Conservation (phyloP, 1,140 invertebrate species). For the Drosophila erecta region DNA sequence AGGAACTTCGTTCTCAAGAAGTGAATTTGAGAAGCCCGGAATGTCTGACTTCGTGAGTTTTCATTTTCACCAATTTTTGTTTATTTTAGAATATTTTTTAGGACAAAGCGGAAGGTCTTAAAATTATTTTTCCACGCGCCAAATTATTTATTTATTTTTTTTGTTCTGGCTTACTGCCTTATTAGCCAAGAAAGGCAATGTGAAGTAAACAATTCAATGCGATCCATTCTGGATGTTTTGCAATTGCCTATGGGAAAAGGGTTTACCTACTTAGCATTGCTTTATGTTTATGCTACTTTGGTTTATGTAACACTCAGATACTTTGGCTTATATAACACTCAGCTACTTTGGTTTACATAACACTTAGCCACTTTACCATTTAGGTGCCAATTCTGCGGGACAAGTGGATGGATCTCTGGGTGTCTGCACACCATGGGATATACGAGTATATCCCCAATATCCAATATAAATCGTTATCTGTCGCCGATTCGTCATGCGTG, state of each 20-base stretch:
- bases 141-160: too few relatives aligned
- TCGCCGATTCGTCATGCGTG: conserved; percentile 47
- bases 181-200: conserved; percentile 6
- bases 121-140: conserved; percentile 40
- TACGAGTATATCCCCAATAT: neutral
- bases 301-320: too few relatives aligned
- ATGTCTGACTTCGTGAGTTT: conserved; percentile 47
- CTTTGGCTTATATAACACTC: too few relatives aligned
- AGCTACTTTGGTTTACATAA: too few relatives aligned
- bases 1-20: conserved; percentile 58
- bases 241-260: too few relatives aligned
- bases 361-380: neutral
- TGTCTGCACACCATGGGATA: too few relatives aligned
- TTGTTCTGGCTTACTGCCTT: conserved; percentile 14
- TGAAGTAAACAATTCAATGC: neutral
- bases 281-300: too few relatives aligned
- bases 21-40: conserved; percentile 57
- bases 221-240: too few relatives aligned
- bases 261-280: too few relatives aligned
- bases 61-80: neutral
- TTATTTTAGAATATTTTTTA: neutral
- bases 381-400: neutral
- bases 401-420: conserved; percentile 6
- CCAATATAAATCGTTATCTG: conserved; percentile 17
- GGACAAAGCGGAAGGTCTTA: conserved; percentile 22